Conservation (phyloP, 2,797 vertebrate species). For the Diceros bicornis region DNA sequence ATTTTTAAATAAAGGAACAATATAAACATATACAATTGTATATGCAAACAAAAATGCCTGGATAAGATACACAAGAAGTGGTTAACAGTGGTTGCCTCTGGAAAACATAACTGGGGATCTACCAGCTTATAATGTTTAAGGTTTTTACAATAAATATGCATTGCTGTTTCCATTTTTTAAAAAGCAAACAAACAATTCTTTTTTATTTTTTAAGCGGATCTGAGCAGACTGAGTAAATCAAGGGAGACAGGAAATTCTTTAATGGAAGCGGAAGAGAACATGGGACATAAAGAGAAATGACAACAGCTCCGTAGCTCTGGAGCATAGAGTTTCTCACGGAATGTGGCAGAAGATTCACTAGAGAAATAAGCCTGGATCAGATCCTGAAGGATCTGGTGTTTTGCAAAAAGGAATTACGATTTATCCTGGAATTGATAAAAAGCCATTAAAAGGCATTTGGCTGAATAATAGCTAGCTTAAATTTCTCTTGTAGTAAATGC, state of each 20-base stretch:
- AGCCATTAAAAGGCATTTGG: not conserved
- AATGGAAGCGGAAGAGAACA: not conserved
- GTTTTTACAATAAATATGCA: not conserved
- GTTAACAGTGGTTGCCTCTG: not conserved
- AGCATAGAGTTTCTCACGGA: not conserved
- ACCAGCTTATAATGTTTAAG: not conserved
- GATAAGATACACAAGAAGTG: not conserved
- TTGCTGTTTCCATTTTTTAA: not conserved
- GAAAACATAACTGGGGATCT: not conserved
- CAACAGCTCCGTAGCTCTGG: not conserved
- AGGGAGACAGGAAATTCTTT: not conserved
- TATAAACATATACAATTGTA: not conserved
- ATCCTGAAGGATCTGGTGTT: not conserved
- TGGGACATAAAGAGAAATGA: not conserved
- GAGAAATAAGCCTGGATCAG: not conserved
- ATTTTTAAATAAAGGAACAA: not conserved
- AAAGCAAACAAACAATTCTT: not conserved
- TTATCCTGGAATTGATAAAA: not conserved
- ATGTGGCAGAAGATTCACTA: not conserved
- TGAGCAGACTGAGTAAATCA: not conserved
- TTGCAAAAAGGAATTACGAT: not conserved
- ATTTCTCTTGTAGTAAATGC: not conserved
- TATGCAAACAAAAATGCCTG: not conserved
- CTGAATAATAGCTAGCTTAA: not conserved
- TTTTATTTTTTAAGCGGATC: not conserved